Evolutionary conservation across 2,888 invertebrate species (phyloP), one percentile per base, ranked within the genome.

Genomic region (Tortricodes alternella): DNA sequence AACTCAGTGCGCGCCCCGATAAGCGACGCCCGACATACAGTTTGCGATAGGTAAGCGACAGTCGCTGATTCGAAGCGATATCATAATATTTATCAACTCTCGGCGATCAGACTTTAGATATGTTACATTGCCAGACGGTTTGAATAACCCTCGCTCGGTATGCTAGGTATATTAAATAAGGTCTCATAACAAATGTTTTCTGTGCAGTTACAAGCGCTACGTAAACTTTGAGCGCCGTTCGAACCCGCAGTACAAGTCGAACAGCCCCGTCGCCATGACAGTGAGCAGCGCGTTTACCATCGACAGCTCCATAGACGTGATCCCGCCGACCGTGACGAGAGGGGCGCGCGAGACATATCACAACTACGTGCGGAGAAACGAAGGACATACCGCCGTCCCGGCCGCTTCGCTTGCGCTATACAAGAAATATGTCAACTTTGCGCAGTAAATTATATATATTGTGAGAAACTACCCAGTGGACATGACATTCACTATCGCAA

Each of bases 271-370:
- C 1, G 92, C 92, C 62, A 78, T 94, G 73, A 92, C 93, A 1
- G 93, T 93, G 9, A 91, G 92, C 70, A 93, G 93, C 71, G 92
- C 92, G 0, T 93, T 95, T 76, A 90, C 92, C 0, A 91, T 93
- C 60, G 94, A 94, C 78, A 92, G 93, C 57, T 91, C 93, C 0
- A 85, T 92, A 16, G 87, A 93, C 71, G 93, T 95, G 15, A 92
- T 92, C 37, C 92, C 94, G 18, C 96, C 96, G 1, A 92, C 89
- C 2, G 94, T 96, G 9, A 89, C 90, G 7, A 85, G 91, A 62
- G 82, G 89, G 9, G 92, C 94, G 37, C 88, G 93, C 46, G 93
- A 93, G 64, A 92, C 95, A 61, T 96, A 96, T 76, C 87, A 92
- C 59, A 92, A 93, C 46, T 96, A 96, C 50, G 92, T 96, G 2